A percentile compares a stretch with the other conserved stretches of the same genome.
Evolutionary conservation across 2,113 vertebrate species (phyloP).

Genomic region (Trachemys scripta): DNA sequence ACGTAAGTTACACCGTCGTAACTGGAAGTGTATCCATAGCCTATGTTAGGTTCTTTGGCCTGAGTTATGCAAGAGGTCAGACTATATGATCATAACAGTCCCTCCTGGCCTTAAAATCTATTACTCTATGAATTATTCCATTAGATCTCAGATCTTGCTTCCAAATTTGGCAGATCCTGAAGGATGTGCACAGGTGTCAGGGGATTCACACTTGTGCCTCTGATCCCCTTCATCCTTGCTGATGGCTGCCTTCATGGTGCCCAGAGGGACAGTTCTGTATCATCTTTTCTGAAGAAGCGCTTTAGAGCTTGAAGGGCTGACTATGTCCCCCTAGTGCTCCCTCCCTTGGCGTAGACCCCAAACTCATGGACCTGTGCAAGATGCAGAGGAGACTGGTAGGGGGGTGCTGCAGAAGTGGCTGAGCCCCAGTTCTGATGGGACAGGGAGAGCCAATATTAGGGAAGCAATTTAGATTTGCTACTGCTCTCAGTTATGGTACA

Average conservation of each 20-base stretch:
- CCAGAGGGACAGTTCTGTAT: background rate
- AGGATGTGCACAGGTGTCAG: accelerated
- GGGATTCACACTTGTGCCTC: background rate
- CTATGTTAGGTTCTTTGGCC: background rate
- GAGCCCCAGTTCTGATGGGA: background rate
- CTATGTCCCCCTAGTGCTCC: background rate
- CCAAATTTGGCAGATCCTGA: background rate
- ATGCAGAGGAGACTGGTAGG: background rate
- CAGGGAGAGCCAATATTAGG: background rate
- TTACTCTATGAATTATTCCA: background rate
- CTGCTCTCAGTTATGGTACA: slow-evolving; percentile 50
- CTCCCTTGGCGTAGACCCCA: background rate
- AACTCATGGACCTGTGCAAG: background rate
- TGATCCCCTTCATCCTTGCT: background rate
- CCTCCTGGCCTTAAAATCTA: background rate
- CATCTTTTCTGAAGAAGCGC: background rate
- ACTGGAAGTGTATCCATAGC: background rate
- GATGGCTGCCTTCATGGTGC: background rate
- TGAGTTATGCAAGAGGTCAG: background rate
- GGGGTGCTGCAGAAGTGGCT: background rate
- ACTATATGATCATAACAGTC: background rate
- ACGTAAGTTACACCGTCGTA: background rate
- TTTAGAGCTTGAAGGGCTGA: background rate
- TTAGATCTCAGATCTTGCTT: background rate
- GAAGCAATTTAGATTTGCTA: background rate